Conservation (phyloP, 2,888 invertebrate species). For the Eucera pruinosa region DNA sequence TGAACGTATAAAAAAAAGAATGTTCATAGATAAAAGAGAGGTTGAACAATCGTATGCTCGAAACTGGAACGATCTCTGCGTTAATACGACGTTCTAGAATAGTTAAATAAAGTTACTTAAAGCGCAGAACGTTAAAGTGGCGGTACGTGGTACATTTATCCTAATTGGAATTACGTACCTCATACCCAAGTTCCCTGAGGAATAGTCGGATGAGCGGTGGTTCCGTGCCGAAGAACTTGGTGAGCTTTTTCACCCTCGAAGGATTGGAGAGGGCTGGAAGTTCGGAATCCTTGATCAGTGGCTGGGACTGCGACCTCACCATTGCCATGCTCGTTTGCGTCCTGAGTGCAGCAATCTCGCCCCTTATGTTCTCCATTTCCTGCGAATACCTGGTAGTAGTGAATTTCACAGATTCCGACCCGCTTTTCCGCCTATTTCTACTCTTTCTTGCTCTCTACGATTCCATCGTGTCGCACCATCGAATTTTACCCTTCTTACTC, state of each 20-base stretch:
- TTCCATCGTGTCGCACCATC: background rate
- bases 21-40: no score
- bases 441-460: background rate
- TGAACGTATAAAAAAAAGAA: no score
- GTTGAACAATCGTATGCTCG: no score
- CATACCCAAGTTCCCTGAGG: conserved; percentile 95
- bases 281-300: conserved; percentile 86
- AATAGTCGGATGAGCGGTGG: conserved; percentile 95
- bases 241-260: conserved; percentile 93
- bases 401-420: conserved; percentile 60
- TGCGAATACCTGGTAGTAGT: conserved; percentile 82
- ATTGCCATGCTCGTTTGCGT: conserved; percentile 88
- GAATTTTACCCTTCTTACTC: background rate
- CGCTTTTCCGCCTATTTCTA: conserved; percentile 10
- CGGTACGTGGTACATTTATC: background rate
- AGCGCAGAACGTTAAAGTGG: no score
- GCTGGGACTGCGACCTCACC: conserved; percentile 88
- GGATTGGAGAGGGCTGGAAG: conserved; percentile 93
- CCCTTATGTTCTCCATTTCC: conserved; percentile 94
- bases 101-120: no score
- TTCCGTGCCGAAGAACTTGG: conserved; percentile 97
- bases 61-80: no score
- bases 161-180: conserved; percentile 86
- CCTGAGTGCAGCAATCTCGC: conserved; percentile 91
- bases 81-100: no score